Percentiles rank a stretch among this genome's conserved stretches.
These are phyloP conservation scores for Eretmocerus hayati DNA, from an alignment of 2,888 invertebrate species.

Conservation along the genomic window DNA sequence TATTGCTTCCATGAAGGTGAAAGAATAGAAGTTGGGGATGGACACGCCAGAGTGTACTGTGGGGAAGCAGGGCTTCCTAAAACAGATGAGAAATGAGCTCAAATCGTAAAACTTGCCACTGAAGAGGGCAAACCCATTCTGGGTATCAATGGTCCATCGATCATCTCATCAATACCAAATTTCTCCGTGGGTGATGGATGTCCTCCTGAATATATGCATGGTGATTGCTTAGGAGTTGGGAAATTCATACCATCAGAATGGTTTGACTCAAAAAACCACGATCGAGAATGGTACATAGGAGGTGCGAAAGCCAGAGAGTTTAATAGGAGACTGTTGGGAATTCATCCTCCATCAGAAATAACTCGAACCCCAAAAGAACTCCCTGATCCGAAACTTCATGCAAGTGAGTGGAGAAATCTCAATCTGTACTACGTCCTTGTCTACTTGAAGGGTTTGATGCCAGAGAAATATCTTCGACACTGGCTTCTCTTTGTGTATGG, in stretches of 20 bases:
- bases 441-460: too few relatives aligned
- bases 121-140: not conserved
- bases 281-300: not conserved
- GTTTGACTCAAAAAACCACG: not conserved
- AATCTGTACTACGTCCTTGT: conserved; percentile 24
- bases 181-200: not conserved
- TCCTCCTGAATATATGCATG: not conserved
- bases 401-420: not conserved
- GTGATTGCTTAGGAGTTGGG: not conserved
- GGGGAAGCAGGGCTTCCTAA: too few relatives aligned
- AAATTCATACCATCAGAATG: not conserved
- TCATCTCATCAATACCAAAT: not conserved
- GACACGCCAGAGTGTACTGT: not conserved
- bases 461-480: not conserved
- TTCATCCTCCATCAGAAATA: not conserved
- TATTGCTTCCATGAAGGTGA: not conserved
- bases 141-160: not conserved
- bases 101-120: not conserved
- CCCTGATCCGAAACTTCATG: not conserved
- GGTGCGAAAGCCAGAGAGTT: not conserved
- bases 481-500: not conserved
- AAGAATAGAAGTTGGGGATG: not conserved
- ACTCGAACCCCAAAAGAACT: not conserved
- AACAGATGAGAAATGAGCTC: too few relatives aligned
- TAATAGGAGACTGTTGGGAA: not conserved